Evolutionary conservation across 2,113 vertebrate genomes (phyloP).

Genomic region (Nycticebus coucang): DNA sequence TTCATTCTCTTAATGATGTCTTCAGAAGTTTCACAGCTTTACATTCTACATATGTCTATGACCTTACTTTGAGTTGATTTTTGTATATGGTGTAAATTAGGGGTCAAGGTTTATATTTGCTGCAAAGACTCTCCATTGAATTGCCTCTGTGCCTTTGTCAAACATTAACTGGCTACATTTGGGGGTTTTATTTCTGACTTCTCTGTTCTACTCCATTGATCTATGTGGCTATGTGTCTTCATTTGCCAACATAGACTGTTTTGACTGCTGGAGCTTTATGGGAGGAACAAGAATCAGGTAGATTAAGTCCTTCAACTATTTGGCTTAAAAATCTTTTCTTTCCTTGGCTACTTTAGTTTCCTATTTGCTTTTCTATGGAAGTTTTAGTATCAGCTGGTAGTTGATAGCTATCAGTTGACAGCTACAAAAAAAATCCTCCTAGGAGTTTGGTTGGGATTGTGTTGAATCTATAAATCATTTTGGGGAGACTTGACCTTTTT

Average conservation of each 20-base stretch:
- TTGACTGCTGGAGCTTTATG: neutral
- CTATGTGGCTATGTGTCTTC: neutral
- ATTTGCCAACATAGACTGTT: neutral
- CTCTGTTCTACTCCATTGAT: neutral
- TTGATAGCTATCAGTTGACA: neutral
- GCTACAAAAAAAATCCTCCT: neutral
- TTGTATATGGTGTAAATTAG: neutral
- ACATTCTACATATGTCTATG: neutral
- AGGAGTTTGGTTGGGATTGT: neutral
- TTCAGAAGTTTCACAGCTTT: slow-evolving; percentile 15
- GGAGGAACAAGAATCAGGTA: neutral
- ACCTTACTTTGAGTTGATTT: neutral
- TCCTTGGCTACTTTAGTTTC: neutral
- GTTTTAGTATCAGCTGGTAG: neutral
- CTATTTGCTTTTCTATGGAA: neutral
- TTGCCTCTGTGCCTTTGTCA: neutral
- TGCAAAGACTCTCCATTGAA: neutral
- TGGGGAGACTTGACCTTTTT: neutral
- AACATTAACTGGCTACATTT: neutral
- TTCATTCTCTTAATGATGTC: neutral
- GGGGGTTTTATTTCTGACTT: neutral
- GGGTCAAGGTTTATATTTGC: neutral
- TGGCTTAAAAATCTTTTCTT: neutral
- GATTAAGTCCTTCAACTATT: neutral
- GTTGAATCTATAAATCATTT: neutral